These are phyloP conservation scores for Corythaeola cristata DNA, from an alignment of 2,113 vertebrate genomes.

Conservation along the genomic window DNA sequence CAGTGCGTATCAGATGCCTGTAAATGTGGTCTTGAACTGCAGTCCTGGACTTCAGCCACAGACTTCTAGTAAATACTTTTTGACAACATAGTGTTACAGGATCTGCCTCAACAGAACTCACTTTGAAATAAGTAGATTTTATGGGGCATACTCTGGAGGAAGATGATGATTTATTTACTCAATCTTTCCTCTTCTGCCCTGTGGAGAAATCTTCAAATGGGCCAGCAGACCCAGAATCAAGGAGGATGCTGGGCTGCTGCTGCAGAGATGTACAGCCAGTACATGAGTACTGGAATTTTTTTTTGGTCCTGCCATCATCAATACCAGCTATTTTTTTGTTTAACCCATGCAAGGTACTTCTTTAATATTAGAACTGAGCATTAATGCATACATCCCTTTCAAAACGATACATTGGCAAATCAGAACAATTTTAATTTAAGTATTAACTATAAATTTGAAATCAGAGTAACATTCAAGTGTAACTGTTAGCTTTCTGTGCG, in stretches of 20 bases:
- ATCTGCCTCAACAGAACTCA: background rate
- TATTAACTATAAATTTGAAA: background rate
- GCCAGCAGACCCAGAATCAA: background rate
- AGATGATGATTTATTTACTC: background rate
- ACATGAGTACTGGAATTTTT: background rate
- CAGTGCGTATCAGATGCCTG: background rate
- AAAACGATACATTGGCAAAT: background rate
- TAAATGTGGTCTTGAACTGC: background rate
- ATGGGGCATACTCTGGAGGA: background rate
- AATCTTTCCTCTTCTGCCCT: background rate
- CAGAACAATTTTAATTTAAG: background rate
- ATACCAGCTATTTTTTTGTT: background rate
- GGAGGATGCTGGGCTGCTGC: background rate
- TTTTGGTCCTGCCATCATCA: background rate
- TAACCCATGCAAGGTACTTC: background rate
- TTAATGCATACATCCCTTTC: background rate
- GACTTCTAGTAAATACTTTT: background rate
- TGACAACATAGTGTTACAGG: background rate
- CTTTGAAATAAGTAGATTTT: background rate
- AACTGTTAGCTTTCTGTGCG: background rate
- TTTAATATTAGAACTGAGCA: background rate
- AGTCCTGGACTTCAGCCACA: background rate
- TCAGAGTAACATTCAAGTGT: background rate
- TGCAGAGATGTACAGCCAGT: background rate
- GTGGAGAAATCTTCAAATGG: background rate